Percentiles rank a stretch among this genome's conserved stretches.
phyloP scores from a whole-genome alignment of 1,140 invertebrate genomes.

The Tetramorium parvispinum region DNA sequence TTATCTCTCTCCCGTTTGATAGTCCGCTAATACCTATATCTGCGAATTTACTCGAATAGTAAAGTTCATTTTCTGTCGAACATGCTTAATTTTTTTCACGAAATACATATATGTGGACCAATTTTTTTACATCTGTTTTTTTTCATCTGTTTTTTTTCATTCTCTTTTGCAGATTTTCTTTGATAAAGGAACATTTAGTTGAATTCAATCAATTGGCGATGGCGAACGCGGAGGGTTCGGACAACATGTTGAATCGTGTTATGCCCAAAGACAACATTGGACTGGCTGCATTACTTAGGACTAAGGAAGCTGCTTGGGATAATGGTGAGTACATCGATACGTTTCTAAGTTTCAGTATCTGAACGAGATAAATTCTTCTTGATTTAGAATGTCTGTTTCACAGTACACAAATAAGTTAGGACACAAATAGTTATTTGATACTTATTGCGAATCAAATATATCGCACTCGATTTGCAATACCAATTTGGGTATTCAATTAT shows the following conservation, averaged over 20 bases:
- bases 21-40: not conserved
- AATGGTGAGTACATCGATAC: conserved; percentile 88
- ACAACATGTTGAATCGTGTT: conserved; percentile 99
- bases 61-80: not conserved
- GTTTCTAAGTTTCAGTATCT: not conserved
- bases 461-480: not conserved
- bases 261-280: conserved; percentile 99
- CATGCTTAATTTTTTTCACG: not conserved
- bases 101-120: not conserved
- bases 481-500: not conserved
- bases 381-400: not conserved
- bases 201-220: conserved; percentile 99
- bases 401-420: not conserved
- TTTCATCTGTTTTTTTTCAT: not conserved
- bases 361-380: not conserved
- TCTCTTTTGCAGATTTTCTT: conserved; percentile 91
- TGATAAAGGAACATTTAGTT: conserved; percentile 97
- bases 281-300: conserved; percentile 96
- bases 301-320: conserved; percentile 97
- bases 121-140: not conserved
- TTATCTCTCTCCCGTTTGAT: not conserved
- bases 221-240: conserved; percentile 98
- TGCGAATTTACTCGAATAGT: not conserved
- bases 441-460: not conserved
- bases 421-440: not conserved